Conservation (phyloP, 2,113 vertebrate genomes). For the Pungitius pungitius region DNA sequence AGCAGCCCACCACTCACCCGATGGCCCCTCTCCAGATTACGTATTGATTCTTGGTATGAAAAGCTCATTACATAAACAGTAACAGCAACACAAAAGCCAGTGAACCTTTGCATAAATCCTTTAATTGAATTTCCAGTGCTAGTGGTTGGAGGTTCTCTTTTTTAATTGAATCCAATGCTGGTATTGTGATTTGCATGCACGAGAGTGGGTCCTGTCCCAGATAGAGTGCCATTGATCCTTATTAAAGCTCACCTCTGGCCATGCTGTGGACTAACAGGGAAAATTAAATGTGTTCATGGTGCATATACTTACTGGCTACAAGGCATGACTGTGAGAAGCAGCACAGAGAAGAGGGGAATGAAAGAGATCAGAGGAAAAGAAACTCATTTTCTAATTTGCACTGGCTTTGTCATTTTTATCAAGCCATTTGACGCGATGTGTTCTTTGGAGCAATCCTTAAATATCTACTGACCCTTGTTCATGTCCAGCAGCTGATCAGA, state of each 20-base stretch:
- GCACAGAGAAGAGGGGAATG: slow-evolving; percentile 45
- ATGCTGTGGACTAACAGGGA: slow-evolving; percentile 95
- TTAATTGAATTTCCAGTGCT: slow-evolving; percentile 99
- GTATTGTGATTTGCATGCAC: slow-evolving; percentile 98
- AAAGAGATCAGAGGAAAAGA: slow-evolving; percentile 39
- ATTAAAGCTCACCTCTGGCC: slow-evolving; percentile 99
- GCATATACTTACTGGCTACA: slow-evolving; percentile 90
- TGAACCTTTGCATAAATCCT: slow-evolving; percentile 99
- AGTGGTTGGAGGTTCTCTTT: slow-evolving; percentile 96
- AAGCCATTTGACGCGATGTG: slow-evolving; percentile 29
- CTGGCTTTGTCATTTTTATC: slow-evolving; percentile 60
- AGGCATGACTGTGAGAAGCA: slow-evolving; percentile 84
- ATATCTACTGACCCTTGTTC: slow-evolving; percentile 15
- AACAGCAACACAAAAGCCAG: slow-evolving; percentile 97
- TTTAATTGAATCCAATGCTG: slow-evolving; percentile 99
- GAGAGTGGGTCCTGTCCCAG: slow-evolving; percentile 93
- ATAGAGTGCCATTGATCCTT: slow-evolving; percentile 99
- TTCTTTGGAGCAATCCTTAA: slow-evolving; percentile 29
- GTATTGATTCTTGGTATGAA: slow-evolving; percentile 99
- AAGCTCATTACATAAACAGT: slow-evolving; percentile 99
- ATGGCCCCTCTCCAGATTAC: slow-evolving; percentile 94
- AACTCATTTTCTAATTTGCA: slow-evolving; percentile 84
- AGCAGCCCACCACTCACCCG: slow-evolving; percentile 48
- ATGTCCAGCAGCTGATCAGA: slow-evolving; percentile 21
- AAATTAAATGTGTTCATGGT: slow-evolving; percentile 97